These are phyloP conservation scores for Ceraclea dissimilis DNA, from an alignment of 2,888 invertebrate genomes.

Conservation along the genomic window DNA sequence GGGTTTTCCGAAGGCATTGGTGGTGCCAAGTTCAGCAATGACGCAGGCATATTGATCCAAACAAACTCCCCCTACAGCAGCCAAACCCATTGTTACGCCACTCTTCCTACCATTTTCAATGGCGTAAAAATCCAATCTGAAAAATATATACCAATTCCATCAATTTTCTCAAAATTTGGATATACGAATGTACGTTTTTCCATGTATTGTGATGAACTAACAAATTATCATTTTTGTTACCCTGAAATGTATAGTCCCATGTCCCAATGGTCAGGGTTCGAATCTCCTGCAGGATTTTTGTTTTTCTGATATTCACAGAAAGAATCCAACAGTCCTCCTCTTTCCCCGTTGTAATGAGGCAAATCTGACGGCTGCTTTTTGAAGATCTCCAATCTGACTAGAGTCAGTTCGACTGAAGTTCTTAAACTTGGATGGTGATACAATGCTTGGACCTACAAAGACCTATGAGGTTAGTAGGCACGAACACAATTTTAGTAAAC, in stretches of 20 bases:
- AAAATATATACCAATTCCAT: conserved; percentile 13
- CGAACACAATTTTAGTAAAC: no score
- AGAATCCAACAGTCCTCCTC: conserved; percentile 59
- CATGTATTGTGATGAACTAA: no score
- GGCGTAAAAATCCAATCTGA: conserved; percentile 64
- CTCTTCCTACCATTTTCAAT: conserved; percentile 61
- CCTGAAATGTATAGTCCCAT: conserved; percentile 72
- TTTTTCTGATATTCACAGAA: conserved; percentile 65
- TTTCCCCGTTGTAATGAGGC: conserved; percentile 58
- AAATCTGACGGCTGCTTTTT: conserved; percentile 55
- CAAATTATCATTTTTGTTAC: no score
- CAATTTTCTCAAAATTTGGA: not conserved
- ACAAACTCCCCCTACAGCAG: conserved; percentile 74
- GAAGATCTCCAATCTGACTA: conserved; percentile 65
- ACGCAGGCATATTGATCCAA: conserved; percentile 65
- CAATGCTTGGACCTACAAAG: conserved; percentile 62
- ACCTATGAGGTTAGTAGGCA: no score
- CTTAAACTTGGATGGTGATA: conserved; percentile 70
- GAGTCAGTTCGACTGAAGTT: conserved; percentile 54
- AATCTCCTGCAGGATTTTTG: conserved; percentile 59
- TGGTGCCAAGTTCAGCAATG: conserved; percentile 70
- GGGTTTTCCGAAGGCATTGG: conserved; percentile 64
- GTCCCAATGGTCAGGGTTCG: conserved; percentile 70
- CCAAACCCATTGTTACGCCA: conserved; percentile 72
- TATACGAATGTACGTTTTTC: no score